Evolutionary conservation across 2,797 vertebrate species (phyloP).

Genomic region (Acridotheres tristis): DNA sequence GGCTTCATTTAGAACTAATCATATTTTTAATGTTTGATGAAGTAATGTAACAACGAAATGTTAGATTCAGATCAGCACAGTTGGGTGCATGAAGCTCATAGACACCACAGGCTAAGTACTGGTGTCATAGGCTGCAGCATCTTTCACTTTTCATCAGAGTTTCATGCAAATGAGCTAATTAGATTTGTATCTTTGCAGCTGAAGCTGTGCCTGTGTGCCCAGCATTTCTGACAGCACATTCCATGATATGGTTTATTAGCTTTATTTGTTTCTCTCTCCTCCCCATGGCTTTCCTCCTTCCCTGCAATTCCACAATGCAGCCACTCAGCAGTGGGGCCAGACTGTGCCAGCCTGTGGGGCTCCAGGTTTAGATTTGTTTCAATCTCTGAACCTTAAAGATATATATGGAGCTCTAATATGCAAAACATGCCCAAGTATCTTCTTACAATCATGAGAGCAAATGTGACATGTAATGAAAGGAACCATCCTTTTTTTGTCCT

Average conservation of each 20-base stretch:
- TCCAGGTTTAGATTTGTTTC: neutral
- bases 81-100: neutral
- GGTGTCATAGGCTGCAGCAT: neutral
- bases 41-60: neutral
- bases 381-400: neutral
- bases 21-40: neutral
- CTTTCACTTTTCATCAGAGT: slow-evolving; percentile 4
- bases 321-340: neutral
- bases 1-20: neutral
- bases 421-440: neutral
- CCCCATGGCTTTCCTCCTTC: neutral
- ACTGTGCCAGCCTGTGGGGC: neutral
- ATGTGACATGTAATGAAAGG: neutral
- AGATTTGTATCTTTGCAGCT: neutral
- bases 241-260: neutral
- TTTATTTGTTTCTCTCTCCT: neutral
- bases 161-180: neutral
- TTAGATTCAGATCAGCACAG: neutral
- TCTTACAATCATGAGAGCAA: neutral
- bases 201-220: neutral
- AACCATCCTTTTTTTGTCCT: neutral
- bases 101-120: neutral
- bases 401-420: neutral
- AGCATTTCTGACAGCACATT: neutral
- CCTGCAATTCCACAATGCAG: accelerated